These are phyloP conservation scores for Drosophila busckii DNA, from an alignment of 1,140 invertebrate genomes.

Conservation along the genomic window DNA sequence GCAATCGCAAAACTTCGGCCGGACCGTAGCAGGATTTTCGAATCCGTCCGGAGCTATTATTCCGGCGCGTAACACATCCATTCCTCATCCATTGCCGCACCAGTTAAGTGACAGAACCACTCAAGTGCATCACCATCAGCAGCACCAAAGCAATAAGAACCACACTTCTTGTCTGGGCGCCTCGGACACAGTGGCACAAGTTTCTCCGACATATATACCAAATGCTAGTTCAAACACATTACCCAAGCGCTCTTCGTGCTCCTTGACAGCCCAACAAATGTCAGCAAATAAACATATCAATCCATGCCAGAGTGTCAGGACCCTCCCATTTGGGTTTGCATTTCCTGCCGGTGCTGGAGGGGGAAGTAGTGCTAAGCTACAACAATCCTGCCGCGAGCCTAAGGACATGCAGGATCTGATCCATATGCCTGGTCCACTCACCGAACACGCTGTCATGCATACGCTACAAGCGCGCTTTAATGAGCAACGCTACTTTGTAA, in stretches of 20 bases:
- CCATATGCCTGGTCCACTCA: constrained; percentile 93
- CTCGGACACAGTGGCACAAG: not conserved
- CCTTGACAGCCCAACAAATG: constrained; percentile 36
- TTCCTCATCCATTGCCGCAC: constrained; percentile 74
- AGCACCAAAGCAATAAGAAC: constrained; percentile 35
- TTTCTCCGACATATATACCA: constrained; percentile 1
- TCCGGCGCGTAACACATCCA: constrained; percentile 73
- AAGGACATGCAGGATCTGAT: constrained; percentile 91
- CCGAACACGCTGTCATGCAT: constrained; percentile 94
- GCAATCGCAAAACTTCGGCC: constrained; percentile 51
- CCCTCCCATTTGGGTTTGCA: constrained; percentile 60
- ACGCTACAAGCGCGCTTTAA: constrained; percentile 93
- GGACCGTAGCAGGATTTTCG: constrained; percentile 45
- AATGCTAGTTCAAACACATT: constrained; percentile 44
- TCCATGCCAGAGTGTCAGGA: constrained; percentile 69
- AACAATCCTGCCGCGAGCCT: constrained; percentile 17
- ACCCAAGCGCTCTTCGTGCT: constrained; percentile 45
- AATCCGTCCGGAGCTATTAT: constrained; percentile 45
- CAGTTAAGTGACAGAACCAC: constrained; percentile 58
- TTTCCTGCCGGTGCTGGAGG: constrained; percentile 15
- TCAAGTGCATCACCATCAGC: constrained; percentile 20
- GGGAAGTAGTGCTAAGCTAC: constrained; percentile 20
- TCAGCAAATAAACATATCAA: constrained; percentile 49
- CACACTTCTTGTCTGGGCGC: constrained; percentile 5
- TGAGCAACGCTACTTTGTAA: constrained; percentile 92